Evolutionary conservation across 1,140 invertebrate species (phyloP).

Genomic region (Lepidurus couesii): DNA sequence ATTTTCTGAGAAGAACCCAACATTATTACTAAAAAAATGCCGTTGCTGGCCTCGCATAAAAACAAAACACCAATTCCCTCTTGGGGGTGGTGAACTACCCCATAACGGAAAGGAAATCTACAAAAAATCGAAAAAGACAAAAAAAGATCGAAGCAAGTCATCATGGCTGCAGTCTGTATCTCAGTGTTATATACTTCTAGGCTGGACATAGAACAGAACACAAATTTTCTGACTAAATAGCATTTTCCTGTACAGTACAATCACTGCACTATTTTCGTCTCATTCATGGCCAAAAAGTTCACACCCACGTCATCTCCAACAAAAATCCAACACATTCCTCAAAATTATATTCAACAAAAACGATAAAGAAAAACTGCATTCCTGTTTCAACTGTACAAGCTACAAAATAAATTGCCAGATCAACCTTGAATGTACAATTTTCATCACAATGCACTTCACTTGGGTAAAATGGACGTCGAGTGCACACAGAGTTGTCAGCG

Average conservation of each 20-base stretch:
- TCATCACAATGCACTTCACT: conserved; percentile 22
- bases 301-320: neutral
- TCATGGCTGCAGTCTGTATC: conserved; percentile 6
- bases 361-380: neutral
- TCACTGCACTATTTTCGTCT: neutral
- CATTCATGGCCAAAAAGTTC: neutral
- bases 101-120: neutral
- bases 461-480: conserved; percentile 21
- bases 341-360: neutral
- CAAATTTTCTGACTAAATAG: conserved; percentile 16
- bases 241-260: conserved; percentile 16
- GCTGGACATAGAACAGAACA: neutral
- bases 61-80: neutral
- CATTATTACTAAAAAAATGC: neutral
- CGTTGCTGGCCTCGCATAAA: neutral
- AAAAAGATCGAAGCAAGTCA: neutral
- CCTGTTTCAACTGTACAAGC: neutral
- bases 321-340: neutral
- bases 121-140: neutral
- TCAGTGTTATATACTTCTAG: conserved; percentile 18
- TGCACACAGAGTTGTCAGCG: conserved; percentile 13
- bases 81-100: too few species aligned
- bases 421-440: neutral
- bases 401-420: neutral
- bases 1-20: neutral